These are phyloP conservation scores for Andrena haemorrhoa DNA, from an alignment of 2,888 invertebrate species.

Conservation along the genomic window DNA sequence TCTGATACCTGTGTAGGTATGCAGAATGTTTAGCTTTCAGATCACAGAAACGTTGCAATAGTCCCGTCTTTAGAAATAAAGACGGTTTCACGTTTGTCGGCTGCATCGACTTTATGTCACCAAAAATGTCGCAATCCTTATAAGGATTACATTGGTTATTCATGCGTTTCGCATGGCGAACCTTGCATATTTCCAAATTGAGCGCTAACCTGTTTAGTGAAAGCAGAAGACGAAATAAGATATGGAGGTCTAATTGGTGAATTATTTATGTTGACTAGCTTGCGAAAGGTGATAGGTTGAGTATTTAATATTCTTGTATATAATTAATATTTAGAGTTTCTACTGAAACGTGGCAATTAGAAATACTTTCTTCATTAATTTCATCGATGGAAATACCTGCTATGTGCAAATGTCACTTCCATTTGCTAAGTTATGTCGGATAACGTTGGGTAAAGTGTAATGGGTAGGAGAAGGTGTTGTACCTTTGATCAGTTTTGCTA, in stretches of 20 bases:
- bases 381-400: not conserved
- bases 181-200: constrained; percentile 8
- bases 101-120: too few species aligned
- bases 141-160: constrained; percentile 18
- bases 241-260: constrained; percentile 1
- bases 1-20: not conserved
- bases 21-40: not conserved
- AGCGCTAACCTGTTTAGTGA: constrained; percentile 25
- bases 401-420: constrained; percentile 18
- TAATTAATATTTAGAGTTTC: constrained; percentile 22
- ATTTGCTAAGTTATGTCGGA: not conserved
- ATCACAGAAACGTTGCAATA: not conserved
- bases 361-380: constrained; percentile 33
- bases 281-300: not conserved
- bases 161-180: constrained; percentile 18
- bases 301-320: not conserved
- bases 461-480: too few species aligned
- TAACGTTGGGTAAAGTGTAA: not conserved
- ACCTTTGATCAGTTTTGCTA: too few species aligned
- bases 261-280: not conserved
- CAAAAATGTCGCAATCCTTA: not conserved
- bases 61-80: not conserved
- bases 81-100: not conserved
- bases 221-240: constrained; percentile 12
- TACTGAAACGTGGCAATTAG: constrained; percentile 5